Evolutionary conservation across 23 tunicate species (phyloP).

Genomic region (Halocynthia aurantium): DNA sequence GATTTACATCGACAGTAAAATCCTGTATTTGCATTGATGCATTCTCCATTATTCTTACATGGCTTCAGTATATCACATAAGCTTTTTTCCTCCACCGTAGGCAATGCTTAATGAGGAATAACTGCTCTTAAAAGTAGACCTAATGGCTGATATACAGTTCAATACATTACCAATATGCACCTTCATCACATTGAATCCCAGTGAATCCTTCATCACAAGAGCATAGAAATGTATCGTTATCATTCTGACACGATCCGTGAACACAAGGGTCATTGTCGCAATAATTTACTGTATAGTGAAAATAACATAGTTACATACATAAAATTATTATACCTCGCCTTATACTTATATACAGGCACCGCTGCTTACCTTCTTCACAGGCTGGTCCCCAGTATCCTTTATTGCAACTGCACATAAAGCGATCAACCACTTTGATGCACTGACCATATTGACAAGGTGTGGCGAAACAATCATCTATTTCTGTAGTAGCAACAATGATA

Average conservation of each 20-base stretch:
- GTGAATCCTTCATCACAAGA: constrained; percentile 1
- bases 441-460: not conserved
- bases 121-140: too few relatives aligned
- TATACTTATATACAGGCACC: not conserved
- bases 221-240: not conserved
- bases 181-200: constrained; percentile 5
- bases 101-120: not conserved
- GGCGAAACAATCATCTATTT: not conserved
- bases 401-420: not conserved
- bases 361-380: constrained; percentile 6
- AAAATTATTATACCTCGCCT: not conserved
- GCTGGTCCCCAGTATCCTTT: not conserved
- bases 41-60: not conserved
- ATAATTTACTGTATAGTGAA: not conserved
- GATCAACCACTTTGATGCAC: not conserved
- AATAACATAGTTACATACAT: not conserved
- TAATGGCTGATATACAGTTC: too few relatives aligned
- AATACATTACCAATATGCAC: not conserved
- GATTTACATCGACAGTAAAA: not conserved
- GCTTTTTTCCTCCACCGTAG: too few relatives aligned
- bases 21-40: not conserved
- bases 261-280: not conserved
- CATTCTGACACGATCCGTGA: not conserved
- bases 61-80: not conserved
- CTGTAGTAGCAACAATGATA: not conserved